A percentile compares a stretch with the other conserved stretches of the same genome.
Evolutionary conservation across 2,113 vertebrate genomes (phyloP).

Genomic region (Arizona elegans): DNA sequence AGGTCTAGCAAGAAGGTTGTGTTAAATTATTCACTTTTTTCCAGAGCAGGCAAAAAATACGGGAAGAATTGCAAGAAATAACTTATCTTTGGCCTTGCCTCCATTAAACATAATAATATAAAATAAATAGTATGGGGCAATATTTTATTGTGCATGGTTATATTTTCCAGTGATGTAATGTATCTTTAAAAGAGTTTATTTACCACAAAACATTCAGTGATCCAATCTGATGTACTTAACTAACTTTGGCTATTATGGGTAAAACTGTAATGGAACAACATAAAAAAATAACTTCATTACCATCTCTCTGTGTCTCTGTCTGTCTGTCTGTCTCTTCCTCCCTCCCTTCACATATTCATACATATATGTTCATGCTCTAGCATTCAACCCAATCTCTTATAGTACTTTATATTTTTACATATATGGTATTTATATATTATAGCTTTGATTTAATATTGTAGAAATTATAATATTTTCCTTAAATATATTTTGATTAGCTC

Average conservation of each 20-base stretch:
- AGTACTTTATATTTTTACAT: background rate
- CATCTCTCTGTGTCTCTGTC: background rate
- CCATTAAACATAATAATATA: background rate
- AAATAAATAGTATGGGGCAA: background rate
- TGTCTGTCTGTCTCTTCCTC: too few relatives aligned
- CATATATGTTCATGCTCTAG: background rate
- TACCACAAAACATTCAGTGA: background rate
- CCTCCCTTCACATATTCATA: background rate
- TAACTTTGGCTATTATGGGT: background rate
- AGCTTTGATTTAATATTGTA: background rate
- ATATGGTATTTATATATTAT: background rate
- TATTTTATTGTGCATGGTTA: slow-evolving; percentile 5
- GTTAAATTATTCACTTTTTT: background rate
- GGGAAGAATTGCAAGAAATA: background rate
- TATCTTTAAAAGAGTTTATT: background rate
- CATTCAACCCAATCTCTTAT: background rate
- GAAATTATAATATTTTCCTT: background rate
- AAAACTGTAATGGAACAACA: slow-evolving; percentile 2
- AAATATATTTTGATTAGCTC: background rate
- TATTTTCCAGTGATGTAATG: slow-evolving; percentile 16
- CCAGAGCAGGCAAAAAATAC: background rate
- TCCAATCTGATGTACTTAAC: slow-evolving; percentile 22
- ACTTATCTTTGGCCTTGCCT: background rate
- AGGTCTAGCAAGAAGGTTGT: background rate
- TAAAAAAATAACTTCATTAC: background rate